phyloP scores from a whole-genome alignment of 2,113 vertebrate genomes.

The Macrotis lagotis region DNA sequence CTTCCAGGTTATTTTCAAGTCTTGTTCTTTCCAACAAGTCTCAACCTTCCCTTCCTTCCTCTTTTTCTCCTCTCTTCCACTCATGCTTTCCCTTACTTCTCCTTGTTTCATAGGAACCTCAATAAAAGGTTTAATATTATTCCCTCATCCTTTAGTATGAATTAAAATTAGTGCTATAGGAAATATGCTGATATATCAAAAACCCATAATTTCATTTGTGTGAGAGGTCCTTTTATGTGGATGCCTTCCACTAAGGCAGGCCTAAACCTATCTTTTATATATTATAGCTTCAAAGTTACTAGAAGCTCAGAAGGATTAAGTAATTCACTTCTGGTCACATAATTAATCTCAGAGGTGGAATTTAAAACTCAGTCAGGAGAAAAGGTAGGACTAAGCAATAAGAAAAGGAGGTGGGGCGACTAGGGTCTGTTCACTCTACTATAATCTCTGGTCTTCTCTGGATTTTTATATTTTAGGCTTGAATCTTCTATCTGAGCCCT shows the following conservation, averaged over 20 bases:
- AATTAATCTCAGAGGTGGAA: neutral
- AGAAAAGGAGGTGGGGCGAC: too few species aligned
- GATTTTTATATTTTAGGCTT: neutral
- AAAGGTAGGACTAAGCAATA: too few species aligned
- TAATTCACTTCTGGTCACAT: neutral
- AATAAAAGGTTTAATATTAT: neutral
- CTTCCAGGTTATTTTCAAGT: neutral
- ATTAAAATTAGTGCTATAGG: neutral
- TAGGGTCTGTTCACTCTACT: neutral
- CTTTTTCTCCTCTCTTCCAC: neutral
- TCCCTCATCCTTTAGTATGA: neutral
- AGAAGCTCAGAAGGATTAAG: neutral
- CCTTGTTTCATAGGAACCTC: neutral
- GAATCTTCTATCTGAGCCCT: neutral
- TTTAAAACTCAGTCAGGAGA: too few species aligned
- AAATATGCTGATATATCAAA: neutral
- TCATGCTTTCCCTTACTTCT: neutral
- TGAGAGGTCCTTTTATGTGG: neutral
- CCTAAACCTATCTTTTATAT: neutral
- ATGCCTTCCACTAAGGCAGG: neutral
- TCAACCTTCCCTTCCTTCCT: neutral
- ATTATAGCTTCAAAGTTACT: neutral
- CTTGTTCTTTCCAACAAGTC: neutral
- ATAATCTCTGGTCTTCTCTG: neutral
- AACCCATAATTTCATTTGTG: neutral